Percentiles rank a stretch among this genome's conserved stretches.
These are phyloP conservation scores for Oncopodura yosiiana DNA, from an alignment of 1,140 invertebrate species.

Conservation along the genomic window DNA sequence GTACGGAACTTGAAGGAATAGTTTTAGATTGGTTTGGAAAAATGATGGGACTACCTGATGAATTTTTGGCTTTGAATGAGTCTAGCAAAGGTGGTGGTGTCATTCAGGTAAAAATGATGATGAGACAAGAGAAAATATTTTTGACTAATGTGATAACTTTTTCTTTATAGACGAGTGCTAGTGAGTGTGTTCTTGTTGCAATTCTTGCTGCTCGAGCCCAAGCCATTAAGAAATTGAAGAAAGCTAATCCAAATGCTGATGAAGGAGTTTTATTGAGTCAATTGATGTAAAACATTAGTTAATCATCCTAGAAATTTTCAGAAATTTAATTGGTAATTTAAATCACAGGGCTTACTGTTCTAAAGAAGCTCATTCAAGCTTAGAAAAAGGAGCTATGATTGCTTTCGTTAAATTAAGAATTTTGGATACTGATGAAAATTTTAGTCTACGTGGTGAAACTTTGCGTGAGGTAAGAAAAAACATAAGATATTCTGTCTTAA, in stretches of 20 bases:
- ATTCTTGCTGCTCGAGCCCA: conserved; percentile 91
- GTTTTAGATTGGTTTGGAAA: conserved; percentile 86
- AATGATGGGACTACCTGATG: conserved; percentile 78
- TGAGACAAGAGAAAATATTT: neutral
- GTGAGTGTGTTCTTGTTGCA: conserved; percentile 90
- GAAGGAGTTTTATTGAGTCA: conserved; percentile 89
- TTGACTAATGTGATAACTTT: conserved; percentile 9
- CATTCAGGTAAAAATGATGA: conserved; percentile 52
- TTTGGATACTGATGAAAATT: conserved; percentile 89
- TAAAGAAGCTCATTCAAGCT: conserved; percentile 95
- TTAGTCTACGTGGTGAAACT: conserved; percentile 76
- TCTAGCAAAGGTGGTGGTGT: conserved; percentile 83
- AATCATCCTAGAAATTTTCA: conserved; percentile 88
- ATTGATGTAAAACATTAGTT: conserved; percentile 91
- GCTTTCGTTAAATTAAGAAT: conserved; percentile 94
- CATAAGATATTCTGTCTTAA: neutral
- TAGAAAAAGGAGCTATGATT: conserved; percentile 99
- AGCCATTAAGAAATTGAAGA: conserved; percentile 80
- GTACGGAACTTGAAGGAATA: conserved; percentile 95
- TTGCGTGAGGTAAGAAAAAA: conserved; percentile 53
- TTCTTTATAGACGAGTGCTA: conserved; percentile 75
- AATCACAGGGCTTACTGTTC: conserved; percentile 63
- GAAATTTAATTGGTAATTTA: conserved; percentile 13
- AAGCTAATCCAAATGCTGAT: conserved; percentile 79
- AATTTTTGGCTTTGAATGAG: conserved; percentile 71